Evolutionary conservation across 2,113 vertebrate genomes (phyloP).

Genomic region (Suncus etruscus): DNA sequence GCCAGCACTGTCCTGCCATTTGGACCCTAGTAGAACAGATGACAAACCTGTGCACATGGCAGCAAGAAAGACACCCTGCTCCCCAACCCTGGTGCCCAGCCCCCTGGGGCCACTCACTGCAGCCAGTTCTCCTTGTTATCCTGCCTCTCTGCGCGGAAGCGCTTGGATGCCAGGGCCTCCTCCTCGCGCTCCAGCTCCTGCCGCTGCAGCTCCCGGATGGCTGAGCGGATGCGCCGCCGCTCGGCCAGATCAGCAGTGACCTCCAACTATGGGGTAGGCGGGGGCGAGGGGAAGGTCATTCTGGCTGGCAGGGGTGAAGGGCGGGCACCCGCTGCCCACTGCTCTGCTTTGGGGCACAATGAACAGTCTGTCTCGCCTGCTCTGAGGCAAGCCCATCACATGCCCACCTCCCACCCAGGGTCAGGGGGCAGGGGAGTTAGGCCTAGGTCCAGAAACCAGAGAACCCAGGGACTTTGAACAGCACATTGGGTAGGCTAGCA

Average conservation of each 20-base stretch:
- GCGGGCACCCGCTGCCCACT: slow-evolving; percentile 60
- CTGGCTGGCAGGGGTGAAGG: slow-evolving; percentile 39
- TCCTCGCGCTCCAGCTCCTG: slow-evolving; percentile 95
- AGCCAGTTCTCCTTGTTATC: slow-evolving; percentile 98
- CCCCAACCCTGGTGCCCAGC: not conserved
- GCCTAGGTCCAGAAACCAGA: too few species aligned
- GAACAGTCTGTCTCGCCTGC: slow-evolving; percentile 58
- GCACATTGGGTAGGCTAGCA: not conserved
- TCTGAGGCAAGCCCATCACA: slow-evolving; percentile 10
- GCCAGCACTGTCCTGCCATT: not conserved
- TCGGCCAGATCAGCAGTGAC: slow-evolving; percentile 94
- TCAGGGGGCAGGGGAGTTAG: not conserved
- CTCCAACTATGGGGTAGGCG: slow-evolving; percentile 89
- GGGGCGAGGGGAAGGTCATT: slow-evolving; percentile 55
- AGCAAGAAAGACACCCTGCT: not conserved
- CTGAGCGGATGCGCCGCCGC: slow-evolving; percentile 94
- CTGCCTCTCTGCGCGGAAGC: slow-evolving; percentile 92
- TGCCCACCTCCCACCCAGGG: slow-evolving; percentile 57
- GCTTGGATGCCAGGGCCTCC: slow-evolving; percentile 94
- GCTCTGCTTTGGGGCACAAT: slow-evolving; percentile 70
- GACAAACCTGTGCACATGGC: not conserved
- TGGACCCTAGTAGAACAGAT: not conserved
- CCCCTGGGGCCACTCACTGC: slow-evolving; percentile 86
- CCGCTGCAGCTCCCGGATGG: slow-evolving; percentile 94
- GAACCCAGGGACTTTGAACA: not conserved